Percentiles rank a stretch among this genome's conserved stretches.
Conservation (phyloP, 2,113 vertebrate species). For the Circaetus gallicus region DNA sequence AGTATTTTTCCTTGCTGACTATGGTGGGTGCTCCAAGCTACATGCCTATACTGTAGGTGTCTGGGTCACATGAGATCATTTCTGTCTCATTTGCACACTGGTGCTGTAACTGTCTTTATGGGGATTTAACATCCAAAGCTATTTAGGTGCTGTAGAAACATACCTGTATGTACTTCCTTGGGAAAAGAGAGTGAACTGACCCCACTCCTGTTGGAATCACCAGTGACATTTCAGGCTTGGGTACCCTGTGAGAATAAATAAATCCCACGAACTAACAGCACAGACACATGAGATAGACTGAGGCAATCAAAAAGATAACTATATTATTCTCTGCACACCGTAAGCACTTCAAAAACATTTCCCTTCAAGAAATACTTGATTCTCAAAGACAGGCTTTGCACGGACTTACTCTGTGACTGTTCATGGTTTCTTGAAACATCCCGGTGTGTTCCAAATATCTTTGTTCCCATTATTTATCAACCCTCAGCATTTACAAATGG, state of each 20-base stretch:
- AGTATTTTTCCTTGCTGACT: neutral
- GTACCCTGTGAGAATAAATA: neutral
- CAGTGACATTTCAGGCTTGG: neutral
- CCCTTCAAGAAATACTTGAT: neutral
- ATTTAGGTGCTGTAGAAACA: neutral
- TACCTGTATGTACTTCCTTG: fast-evolving
- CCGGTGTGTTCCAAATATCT: neutral
- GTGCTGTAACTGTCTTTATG: neutral
- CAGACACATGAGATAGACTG: neutral
- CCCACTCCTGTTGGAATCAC: neutral
- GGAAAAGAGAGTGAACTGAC: neutral
- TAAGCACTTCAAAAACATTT: neutral
- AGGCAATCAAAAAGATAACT: neutral
- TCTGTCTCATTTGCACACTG: neutral
- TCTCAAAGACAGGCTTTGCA: neutral
- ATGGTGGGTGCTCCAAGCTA: neutral
- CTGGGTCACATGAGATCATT: neutral
- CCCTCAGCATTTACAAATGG: neutral
- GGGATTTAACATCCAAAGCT: neutral
- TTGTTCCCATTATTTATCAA: neutral
- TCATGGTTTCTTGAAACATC: neutral
- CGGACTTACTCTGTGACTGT: neutral
- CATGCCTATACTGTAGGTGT: neutral
- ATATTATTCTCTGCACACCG: neutral
- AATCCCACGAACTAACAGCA: neutral